Conservation (phyloP, 2,797 vertebrate species). For the Danio albolineatus region DNA sequence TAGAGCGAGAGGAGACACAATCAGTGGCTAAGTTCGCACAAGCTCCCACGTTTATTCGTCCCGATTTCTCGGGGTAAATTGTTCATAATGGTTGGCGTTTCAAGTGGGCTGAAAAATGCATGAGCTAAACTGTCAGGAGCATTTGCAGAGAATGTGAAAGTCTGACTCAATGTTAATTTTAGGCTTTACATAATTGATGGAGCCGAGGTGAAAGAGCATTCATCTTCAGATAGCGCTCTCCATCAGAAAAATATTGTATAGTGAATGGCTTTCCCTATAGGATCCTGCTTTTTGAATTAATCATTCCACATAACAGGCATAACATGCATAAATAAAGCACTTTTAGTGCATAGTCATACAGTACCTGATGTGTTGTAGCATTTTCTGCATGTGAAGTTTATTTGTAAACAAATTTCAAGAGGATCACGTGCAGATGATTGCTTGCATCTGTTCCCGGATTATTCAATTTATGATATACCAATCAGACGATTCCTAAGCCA, state of each 20-base stretch:
- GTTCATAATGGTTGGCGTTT: conserved; percentile 32
- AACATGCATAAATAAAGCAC: not conserved
- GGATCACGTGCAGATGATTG: no score
- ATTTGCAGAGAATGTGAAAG: conserved; percentile 44
- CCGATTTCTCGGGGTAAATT: conserved; percentile 38
- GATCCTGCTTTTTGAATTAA: not conserved
- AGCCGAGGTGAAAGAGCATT: conserved; percentile 50
- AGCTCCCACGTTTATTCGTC: conserved; percentile 24
- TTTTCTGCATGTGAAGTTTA: not conserved
- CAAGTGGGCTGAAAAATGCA: conserved; percentile 52
- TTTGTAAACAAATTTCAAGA: no score
- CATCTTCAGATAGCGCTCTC: conserved; percentile 35
- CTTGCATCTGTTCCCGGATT: no score
- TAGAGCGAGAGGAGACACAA: conserved; percentile 5
- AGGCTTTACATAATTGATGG: conserved; percentile 61
- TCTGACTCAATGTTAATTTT: conserved; percentile 58
- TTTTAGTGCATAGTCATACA: not conserved
- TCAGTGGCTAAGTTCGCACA: not conserved
- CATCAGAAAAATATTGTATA: conserved; percentile 5
- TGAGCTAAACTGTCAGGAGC: conserved; percentile 47
- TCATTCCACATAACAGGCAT: not conserved
- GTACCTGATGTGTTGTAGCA: not conserved
- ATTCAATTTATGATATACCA: no score
- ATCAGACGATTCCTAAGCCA: no score
- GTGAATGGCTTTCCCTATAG: not conserved